Evolutionary conservation across 1,140 invertebrate species (phyloP), one percentile per base, ranked within the genome.

Genomic region (Tyrophagus putrescentiae): DNA sequence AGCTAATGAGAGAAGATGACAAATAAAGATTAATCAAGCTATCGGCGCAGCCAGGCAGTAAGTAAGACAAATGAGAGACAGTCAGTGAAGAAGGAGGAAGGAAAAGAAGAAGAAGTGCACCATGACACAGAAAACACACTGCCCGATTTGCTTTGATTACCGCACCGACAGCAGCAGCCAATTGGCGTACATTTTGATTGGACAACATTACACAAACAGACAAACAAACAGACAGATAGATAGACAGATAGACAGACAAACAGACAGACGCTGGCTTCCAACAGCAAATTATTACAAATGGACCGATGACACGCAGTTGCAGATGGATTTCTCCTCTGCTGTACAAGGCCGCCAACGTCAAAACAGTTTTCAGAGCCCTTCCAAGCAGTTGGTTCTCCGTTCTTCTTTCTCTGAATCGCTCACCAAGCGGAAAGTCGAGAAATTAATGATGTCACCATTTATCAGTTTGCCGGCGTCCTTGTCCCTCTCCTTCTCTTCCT

Each of bases 21-120:
- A 48, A 48, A 48, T 48, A 29, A 48, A 48, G 45, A 48, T 48
- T 48, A 48, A 48, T 48, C 45, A 48, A 48, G 21, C 7, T 25
- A 39, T 13, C 13, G 21, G 13, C 13, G 36, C 13, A 39, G 45
- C 21, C 7, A 7, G 31, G 13, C 21, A 7, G 18, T 48, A 48
- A 48, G 45, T 48, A 48, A 48, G 45, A 48, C 45, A 21, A 48
- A 48, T 48, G 45, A 18, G 31, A 25, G 7, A 7, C n/a, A n/a
- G n/a, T n/a, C n/a, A n/a, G n/a, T n/a, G n/a, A n/a, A n/a, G n/a
- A n/a, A n/a, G n/a, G n/a, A n/a, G n/a, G n/a, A n/a, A n/a, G n/a
- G n/a, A n/a, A n/a, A n/a, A n/a, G n/a, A n/a, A n/a, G n/a, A n/a
- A n/a, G n/a, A n/a, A n/a, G n/a, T n/a, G n/a, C n/a, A n/a, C n/a